Conservation (phyloP, 1,140 invertebrate species). For the Brachionus rotundiformis region DNA sequence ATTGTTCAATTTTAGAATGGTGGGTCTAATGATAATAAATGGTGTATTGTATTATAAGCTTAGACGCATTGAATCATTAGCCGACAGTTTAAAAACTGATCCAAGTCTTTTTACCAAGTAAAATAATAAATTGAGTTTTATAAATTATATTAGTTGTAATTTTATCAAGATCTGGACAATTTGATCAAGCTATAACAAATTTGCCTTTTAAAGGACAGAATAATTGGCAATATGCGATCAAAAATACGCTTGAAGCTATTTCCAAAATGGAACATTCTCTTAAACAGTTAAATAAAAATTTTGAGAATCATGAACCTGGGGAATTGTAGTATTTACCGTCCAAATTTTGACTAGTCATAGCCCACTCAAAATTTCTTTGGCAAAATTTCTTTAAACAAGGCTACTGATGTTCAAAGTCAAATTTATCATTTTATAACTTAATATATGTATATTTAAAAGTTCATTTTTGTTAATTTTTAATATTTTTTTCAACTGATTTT, state of each 20-base stretch:
- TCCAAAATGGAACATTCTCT: conserved; percentile 32
- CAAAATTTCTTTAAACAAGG: neutral
- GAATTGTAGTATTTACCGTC: neutral
- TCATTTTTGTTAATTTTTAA: neutral
- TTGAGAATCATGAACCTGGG: neutral
- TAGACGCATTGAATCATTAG: conserved; percentile 41
- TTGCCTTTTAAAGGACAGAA: neutral
- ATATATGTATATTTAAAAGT: neutral
- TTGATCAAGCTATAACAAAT: conserved; percentile 17
- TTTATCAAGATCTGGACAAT: conserved; percentile 12
- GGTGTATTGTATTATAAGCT: conserved; percentile 48
- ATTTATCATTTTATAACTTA: neutral
- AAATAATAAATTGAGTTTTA: neutral
- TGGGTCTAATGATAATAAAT: conserved; percentile 46
- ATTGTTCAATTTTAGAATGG: conserved; percentile 6
- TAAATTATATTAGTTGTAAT: neutral
- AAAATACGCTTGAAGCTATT: conserved; percentile 29
- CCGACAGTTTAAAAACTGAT: conserved; percentile 44
- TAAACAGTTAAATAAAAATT: conserved; percentile 30
- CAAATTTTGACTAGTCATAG: neutral
- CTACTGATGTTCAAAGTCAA: neutral
- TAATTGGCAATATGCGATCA: conserved; percentile 5
- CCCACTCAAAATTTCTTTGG: neutral
- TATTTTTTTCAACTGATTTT: neutral
- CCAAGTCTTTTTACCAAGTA: conserved; percentile 22